phyloP scores from a whole-genome alignment of 2,888 invertebrate species.

The Phaonia tiefii region DNA sequence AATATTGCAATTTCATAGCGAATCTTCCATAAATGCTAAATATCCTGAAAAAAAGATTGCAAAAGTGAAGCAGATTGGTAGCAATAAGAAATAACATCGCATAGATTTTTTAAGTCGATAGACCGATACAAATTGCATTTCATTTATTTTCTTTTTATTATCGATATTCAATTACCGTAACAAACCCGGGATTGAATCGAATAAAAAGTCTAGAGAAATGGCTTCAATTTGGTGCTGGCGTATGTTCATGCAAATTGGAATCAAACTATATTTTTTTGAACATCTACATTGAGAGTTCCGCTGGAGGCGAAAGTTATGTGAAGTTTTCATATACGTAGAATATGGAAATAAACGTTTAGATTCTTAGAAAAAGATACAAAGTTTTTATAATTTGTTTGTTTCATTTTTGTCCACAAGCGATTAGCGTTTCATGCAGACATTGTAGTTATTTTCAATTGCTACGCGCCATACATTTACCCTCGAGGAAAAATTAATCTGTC shows the following conservation, averaged over 20 bases:
- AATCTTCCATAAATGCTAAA: conserved; percentile 42
- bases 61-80: neutral
- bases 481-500: too few relatives aligned
- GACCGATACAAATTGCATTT: conserved; percentile 47
- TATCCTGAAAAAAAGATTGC: neutral
- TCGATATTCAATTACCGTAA: conserved; percentile 45
- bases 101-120: conserved; percentile 53
- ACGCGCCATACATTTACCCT: too few relatives aligned
- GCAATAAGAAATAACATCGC: neutral
- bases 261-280: conserved; percentile 2
- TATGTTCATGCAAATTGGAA: conserved; percentile 58
- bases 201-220: conserved; percentile 19
- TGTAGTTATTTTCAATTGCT: too few relatives aligned
- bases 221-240: conserved; percentile 48
- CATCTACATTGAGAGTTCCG: too few relatives aligned
- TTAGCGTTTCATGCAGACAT: conserved; percentile 36
- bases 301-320: neutral
- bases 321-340: too few relatives aligned
- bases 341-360: conserved; percentile 36
- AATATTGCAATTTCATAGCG: conserved; percentile 62
- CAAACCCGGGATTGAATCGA: neutral
- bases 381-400: conserved; percentile 19
- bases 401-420: conserved; percentile 10
- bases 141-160: conserved; percentile 42
- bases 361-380: conserved; percentile 47